Base-by-base conservation (phyloP, 2,113 vertebrate genomes). In the Strigops habroptila region DNA sequence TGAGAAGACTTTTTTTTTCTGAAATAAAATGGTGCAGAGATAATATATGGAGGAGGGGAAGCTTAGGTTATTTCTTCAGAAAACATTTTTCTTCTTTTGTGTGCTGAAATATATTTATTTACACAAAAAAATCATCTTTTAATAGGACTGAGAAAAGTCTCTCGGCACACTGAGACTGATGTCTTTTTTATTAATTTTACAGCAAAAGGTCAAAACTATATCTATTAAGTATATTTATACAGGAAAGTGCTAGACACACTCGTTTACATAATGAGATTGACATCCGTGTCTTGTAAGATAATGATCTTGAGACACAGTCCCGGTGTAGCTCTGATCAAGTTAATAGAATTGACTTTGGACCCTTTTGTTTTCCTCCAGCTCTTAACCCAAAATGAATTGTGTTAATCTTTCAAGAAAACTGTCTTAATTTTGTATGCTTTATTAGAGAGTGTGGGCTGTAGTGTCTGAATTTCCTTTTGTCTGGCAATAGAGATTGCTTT, bases 141-240 rank as follows among this genome's bases (percentile, higher is more conserved):
- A 91, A 92, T 82, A 65, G 30, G 48, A 53, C 69, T 71, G 69
- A 87, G 80, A 89, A 95, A 93, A 89, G 23, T 65, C 65, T 86
- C 43, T 52, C 71, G 70, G 51, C 55, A 89, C 48, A 68, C 48
- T 75, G 73, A 91, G 80, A 86, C 43, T 0, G 0, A 95, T 91
- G 35, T 91, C 44, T 68, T 92, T 97, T 96, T 92, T 91, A 97
- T 96, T 93, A 97, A 84, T 97, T 95, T 95, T 93, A 79, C 94
- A 85, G 81, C 24, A 91, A 92, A 97, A 95, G 91, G 83, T 95
- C 91, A 97, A 95, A 95, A 95, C 77, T 82, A 95, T 93, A 87
- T 95, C 83, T 95, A 92, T 95, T 95, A 96, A 93, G 81, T 95
- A 73, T 95, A 95, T 96, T 95, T 97, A 91, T 87, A 93, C 52